phyloP scores from a whole-genome alignment of 2,888 invertebrate species.

The Timema cristinae region DNA sequence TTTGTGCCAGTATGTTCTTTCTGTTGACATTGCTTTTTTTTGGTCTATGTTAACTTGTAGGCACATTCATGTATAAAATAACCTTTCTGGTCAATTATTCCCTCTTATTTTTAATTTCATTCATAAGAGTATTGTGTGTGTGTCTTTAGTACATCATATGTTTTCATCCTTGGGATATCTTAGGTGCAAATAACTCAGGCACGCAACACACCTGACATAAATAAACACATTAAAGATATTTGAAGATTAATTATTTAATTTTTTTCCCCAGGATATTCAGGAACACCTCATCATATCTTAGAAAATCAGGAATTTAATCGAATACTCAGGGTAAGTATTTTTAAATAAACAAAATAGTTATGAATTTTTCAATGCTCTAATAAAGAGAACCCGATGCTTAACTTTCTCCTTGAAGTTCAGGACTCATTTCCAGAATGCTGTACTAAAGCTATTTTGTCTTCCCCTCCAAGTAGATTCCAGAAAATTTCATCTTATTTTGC shows the following conservation, averaged over 20 bases:
- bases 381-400: no score
- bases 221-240: no score
- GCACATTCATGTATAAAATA: no score
- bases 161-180: neutral
- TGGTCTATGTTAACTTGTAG: no score
- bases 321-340: conserved; percentile 59
- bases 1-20: no score
- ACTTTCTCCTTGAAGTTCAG: no score
- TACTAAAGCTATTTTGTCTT: neutral
- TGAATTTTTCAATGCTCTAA: neutral
- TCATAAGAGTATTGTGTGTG: no score
- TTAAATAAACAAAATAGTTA: conserved; percentile 1
- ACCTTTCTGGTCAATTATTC: no score
- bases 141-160: neutral
- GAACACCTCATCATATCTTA: conserved; percentile 43
- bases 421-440: neutral
- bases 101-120: no score
- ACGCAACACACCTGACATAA: neutral
- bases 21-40: no score
- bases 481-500: no score
- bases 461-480: no score
- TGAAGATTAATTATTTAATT: neutral
- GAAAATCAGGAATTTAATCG: conserved; percentile 53
- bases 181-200: neutral
- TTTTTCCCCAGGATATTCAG: conserved; percentile 37